Percentiles rank a stretch among this genome's conserved stretches.
Evolutionary conservation across 1,140 invertebrate species (phyloP).

Genomic region (Aphaenogaster rudis): DNA sequence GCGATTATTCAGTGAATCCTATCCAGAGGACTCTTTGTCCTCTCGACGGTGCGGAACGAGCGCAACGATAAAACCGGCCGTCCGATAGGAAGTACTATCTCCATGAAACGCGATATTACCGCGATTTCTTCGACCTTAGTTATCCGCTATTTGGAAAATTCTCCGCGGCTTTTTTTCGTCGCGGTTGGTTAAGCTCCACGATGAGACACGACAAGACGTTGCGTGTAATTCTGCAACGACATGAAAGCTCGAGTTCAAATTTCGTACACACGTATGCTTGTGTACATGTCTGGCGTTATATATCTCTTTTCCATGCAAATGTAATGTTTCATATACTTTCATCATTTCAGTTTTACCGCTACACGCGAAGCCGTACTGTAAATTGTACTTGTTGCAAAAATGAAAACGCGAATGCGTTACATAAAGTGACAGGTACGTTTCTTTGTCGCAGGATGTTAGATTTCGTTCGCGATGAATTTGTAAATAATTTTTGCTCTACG

Average conservation of each 20-base stretch:
- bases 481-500: conserved; percentile 12
- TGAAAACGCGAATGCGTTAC: conserved; percentile 39
- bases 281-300: neutral
- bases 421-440: conserved; percentile 33
- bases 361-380: conserved; percentile 4
- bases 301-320: conserved; percentile 31
- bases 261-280: neutral
- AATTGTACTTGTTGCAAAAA: conserved; percentile 37
- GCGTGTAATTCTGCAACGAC: neutral
- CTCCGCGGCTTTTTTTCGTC: neutral
- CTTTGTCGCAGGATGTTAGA: neutral
- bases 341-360: conserved; percentile 34
- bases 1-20: conserved; percentile 65
- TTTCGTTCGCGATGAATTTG: neutral
- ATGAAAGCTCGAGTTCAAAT: conserved; percentile 10
- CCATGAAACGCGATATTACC: neutral
- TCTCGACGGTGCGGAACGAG: neutral
- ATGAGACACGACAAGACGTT: neutral
- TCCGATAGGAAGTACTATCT: conserved; percentile 35
- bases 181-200: neutral
- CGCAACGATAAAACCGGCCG: conserved; percentile 45
- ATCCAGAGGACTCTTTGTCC: conserved; percentile 46
- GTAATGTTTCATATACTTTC: conserved; percentile 32
- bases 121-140: neutral
- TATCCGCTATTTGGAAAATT: conserved; percentile 20